phyloP scores from a whole-genome alignment of 1,140 invertebrate species.

The Panulirus ornatus region DNA sequence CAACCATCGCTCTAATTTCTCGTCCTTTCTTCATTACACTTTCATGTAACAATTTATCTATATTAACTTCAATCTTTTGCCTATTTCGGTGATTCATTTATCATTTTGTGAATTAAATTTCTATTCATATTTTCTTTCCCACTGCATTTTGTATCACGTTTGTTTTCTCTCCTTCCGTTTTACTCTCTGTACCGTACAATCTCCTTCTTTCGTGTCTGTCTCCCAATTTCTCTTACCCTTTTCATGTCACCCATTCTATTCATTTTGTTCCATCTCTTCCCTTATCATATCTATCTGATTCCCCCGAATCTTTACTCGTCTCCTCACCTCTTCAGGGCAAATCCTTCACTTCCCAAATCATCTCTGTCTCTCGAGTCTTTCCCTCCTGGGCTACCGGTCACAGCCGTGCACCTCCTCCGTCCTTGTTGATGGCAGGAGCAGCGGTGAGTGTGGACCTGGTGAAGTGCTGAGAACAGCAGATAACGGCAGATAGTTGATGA shows the following conservation, averaged over 20 bases:
- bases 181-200: background rate
- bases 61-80: background rate
- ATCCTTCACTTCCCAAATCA: background rate
- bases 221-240: background rate
- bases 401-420: no score
- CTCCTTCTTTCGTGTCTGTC: background rate
- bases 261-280: background rate
- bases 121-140: no score
- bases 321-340: background rate
- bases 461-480: no score
- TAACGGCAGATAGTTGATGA: no score
- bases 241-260: background rate
- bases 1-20: background rate
- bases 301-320: background rate
- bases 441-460: no score
- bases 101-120: no score
- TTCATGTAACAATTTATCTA: background rate
- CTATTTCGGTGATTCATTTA: no score
- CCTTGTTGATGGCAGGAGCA: no score
- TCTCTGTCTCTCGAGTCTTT: background rate
- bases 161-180: background rate
- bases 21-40: background rate
- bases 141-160: background rate
- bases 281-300: background rate
- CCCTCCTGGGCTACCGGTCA: no score